Percentiles rank a stretch among this genome's conserved stretches.
These are phyloP conservation scores for Xiphydria camelus DNA, from an alignment of 2,888 invertebrate genomes.

Conservation along the genomic window DNA sequence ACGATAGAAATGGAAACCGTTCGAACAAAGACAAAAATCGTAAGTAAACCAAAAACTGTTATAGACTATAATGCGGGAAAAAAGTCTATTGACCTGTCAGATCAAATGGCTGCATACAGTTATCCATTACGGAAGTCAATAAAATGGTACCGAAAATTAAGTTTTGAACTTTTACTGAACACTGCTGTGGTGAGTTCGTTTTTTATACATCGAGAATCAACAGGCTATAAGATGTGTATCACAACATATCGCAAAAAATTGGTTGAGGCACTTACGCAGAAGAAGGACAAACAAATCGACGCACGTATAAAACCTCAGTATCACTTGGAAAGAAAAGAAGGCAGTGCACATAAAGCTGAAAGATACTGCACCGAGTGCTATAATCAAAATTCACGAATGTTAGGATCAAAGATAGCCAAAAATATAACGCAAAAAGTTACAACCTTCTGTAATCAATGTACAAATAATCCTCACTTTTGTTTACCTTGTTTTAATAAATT, in stretches of 20 bases:
- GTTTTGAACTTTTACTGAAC: constrained; percentile 21
- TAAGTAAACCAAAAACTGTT: too few species aligned
- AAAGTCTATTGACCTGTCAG: constrained; percentile 18
- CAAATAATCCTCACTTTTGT: constrained; percentile 9
- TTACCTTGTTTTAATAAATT: constrained; percentile 16
- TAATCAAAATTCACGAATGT: constrained; percentile 15
- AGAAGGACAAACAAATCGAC: constrained; percentile 9
- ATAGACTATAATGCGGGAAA: constrained; percentile 23
- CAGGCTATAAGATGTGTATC: constrained; percentile 14
- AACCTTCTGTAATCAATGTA: constrained; percentile 11
- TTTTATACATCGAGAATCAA: constrained; percentile 12
- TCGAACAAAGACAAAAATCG: too few species aligned
- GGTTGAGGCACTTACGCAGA: constrained; percentile 5
- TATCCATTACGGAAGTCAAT: constrained; percentile 21
- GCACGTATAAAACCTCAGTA: constrained; percentile 6
- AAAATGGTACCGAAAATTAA: constrained; percentile 23
- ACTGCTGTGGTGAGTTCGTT: constrained; percentile 14
- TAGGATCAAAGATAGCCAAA: constrained; percentile 15
- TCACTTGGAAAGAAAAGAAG: constrained; percentile 12
- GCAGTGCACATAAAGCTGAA: constrained; percentile 14
- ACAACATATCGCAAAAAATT: too few species aligned
- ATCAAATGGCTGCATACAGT: constrained; percentile 21
- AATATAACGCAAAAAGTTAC: constrained; percentile 15
- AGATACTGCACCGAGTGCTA: constrained; percentile 16
- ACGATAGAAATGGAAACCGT: too few species aligned